Evolutionary conservation across 2,888 invertebrate genomes (phyloP), one percentile per base, ranked within the genome.

Genomic region (Fragum whitleyi): DNA sequence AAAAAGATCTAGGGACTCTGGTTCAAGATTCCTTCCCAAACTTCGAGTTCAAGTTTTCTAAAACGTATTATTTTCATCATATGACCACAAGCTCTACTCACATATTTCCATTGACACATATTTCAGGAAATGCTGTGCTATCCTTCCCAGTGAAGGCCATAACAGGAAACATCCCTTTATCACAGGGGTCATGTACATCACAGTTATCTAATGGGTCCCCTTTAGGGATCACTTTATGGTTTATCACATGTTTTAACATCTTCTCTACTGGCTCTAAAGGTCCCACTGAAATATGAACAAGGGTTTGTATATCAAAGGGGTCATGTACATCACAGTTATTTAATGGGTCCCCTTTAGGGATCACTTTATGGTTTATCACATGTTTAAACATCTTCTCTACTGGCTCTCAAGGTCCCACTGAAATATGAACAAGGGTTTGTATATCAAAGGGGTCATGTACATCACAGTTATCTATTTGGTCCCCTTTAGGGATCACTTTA

Each of bases 101-200:
- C 95, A 95, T 94, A 90, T 94, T 93, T 21, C 95, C 95, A 83
- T 93, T 93, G 42, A 95, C 93, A 89, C 95, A 95, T 62, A 95
- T 94, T 86, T 94, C 94, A 16, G 95, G 95, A 77, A 93, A 92
- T 74, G 94, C 94, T 61, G 93, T 93, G 83, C 95, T 95, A 68
- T 94, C 94, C 62, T 93, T 92, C 0, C 95, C 95, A 0, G 95
- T 94, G 89, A 93, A 94, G 21, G 95, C 90, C 82, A 94, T 94
- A 2, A 95, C 93, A 5, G 95, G 90, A 85, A 95, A 94, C 23
- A 92, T 90, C 61, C 93, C 88, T 0, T 88, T 86, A 0, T 91
- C 91, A 86, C 95, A 95, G 0, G 90, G 81, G 16, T 91, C 86
- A 1, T 88, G 79, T 29, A 95, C 89, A 1, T 95, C 95, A 91